These are phyloP conservation scores for Hoplostethus mediterraneus DNA, from an alignment of 2,797 vertebrate species.

Conservation along the genomic window DNA sequence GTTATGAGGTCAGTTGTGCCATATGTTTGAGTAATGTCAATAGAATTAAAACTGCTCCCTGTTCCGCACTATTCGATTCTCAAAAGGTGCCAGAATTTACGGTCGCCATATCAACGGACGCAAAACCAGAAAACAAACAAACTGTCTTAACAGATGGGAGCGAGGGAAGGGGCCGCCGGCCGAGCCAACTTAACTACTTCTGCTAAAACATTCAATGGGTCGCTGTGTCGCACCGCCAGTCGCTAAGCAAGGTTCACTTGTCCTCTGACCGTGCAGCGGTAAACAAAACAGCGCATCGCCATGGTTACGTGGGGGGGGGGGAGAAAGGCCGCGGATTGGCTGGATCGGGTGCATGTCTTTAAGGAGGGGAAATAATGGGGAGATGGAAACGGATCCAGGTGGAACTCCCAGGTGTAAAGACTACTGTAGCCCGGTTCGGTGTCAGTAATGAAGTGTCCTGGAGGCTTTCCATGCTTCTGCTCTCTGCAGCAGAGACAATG, in stretches of 20 bases:
- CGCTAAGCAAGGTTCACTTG: conserved; percentile 29
- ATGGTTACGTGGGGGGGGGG: conserved; percentile 46
- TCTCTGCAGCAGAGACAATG: background rate
- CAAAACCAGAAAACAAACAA: conserved; percentile 43
- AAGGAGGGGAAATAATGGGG: conserved; percentile 36
- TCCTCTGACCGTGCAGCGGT: conserved; percentile 23
- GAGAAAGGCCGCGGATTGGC: conserved; percentile 33
- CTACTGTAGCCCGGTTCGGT: conserved; percentile 45
- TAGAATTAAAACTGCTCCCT: background rate
- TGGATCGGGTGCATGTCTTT: conserved; percentile 49
- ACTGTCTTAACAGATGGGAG: conserved; percentile 22
- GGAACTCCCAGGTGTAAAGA: conserved; percentile 49
- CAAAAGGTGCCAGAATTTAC: conserved; percentile 10
- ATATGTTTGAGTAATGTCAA: background rate
- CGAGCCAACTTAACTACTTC: conserved; percentile 24
- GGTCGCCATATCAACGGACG: conserved; percentile 22
- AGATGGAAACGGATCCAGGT: conserved; percentile 38
- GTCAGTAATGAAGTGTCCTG: conserved; percentile 64
- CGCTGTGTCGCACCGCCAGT: conserved; percentile 35
- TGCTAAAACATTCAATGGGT: conserved; percentile 57
- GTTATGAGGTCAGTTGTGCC: background rate
- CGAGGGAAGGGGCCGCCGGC: background rate
- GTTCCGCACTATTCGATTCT: background rate
- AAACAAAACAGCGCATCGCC: conserved; percentile 65
- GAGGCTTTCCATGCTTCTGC: conserved; percentile 37